Percentiles rank a stretch among this genome's conserved stretches.
These are phyloP conservation scores for Forficula auricularia DNA, from an alignment of 1,140 invertebrate species.

Conservation along the genomic window DNA sequence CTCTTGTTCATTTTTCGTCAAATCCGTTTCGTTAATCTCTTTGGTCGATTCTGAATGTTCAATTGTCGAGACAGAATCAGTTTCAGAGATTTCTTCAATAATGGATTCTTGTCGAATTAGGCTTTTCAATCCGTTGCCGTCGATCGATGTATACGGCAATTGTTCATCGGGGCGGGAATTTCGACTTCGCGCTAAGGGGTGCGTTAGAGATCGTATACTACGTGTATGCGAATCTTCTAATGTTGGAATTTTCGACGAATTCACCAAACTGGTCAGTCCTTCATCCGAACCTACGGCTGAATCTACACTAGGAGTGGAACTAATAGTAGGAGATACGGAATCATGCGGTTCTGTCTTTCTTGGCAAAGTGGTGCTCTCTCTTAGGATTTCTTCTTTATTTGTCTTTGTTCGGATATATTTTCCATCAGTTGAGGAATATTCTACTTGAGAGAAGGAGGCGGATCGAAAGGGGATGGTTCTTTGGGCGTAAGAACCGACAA, in stretches of 20 bases:
- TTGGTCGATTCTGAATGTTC: not conserved
- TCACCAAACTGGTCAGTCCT: conserved; percentile 21
- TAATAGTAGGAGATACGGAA: conserved; percentile 16
- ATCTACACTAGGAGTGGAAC: conserved; percentile 37
- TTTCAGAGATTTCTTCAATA: not conserved
- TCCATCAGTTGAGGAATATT: conserved; percentile 32
- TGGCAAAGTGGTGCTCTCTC: conserved; percentile 9
- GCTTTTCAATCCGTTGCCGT: conserved; percentile 29
- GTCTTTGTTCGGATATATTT: conserved; percentile 20
- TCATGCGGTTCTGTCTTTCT: conserved; percentile 13
- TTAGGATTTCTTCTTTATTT: not conserved
- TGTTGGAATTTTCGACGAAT: conserved; percentile 1
- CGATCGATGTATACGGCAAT: conserved; percentile 10
- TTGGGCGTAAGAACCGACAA: conserved; percentile 37
- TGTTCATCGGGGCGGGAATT: conserved; percentile 7
- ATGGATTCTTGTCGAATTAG: conserved; percentile 15
- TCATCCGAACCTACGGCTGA: conserved; percentile 40
- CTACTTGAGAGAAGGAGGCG: conserved; percentile 68
- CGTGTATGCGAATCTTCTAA: conserved; percentile 1
- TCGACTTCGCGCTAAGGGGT: conserved; percentile 8
- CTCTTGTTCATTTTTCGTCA: no score
- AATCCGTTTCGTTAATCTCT: no score
- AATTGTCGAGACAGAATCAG: not conserved
- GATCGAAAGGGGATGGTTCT: conserved; percentile 49
- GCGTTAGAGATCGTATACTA: conserved; percentile 9